Evolutionary conservation across 2,888 invertebrate genomes (phyloP).

Genomic region (Orthonychiurus folsomi): DNA sequence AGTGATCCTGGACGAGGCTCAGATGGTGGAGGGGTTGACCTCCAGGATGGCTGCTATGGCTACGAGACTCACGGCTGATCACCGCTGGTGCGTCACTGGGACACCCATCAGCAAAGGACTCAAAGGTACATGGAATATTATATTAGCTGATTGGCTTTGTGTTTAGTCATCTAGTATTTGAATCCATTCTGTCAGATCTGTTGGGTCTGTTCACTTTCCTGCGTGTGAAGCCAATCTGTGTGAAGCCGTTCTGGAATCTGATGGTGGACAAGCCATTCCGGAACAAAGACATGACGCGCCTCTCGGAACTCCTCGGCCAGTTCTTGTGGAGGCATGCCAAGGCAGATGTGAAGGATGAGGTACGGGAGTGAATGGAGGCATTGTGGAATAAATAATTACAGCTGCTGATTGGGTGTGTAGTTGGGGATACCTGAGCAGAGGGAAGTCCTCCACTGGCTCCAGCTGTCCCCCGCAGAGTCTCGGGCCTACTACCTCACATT

Average conservation of each 20-base stretch:
- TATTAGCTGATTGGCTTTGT: no score
- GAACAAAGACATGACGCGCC: slow-evolving; percentile 44
- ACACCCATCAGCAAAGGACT: slow-evolving; percentile 54
- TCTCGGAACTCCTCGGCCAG: slow-evolving; percentile 50
- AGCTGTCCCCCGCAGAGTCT: slow-evolving; percentile 62
- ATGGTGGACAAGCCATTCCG: slow-evolving; percentile 50
- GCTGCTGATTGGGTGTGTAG: slow-evolving; percentile 35
- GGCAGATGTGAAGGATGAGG: slow-evolving; percentile 53
- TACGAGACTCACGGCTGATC: slow-evolving; percentile 50
- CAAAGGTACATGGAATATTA: no score
- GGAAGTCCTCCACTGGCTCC: slow-evolving; percentile 50
- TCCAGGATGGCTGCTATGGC: slow-evolving; percentile 49
- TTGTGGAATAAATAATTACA: neutral
- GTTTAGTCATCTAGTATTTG: no score
- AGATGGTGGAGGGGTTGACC: slow-evolving; percentile 56
- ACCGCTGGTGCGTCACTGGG: slow-evolving; percentile 68
- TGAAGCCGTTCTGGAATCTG: slow-evolving; percentile 49
- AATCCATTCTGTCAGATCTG: slow-evolving; percentile 45
- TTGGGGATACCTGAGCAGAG: slow-evolving; percentile 9
- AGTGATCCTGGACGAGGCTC: slow-evolving; percentile 68
- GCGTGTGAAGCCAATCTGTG: slow-evolving; percentile 51
- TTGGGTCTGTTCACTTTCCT: slow-evolving; percentile 55
- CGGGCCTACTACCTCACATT: slow-evolving; percentile 55
- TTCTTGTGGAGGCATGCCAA: slow-evolving; percentile 64
- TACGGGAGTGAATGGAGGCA: neutral